A percentile compares a stretch with the other conserved stretches of the same genome.
These are phyloP conservation scores for Sarcophaga subvicina DNA, from an alignment of 2,888 invertebrate species.

Conservation along the genomic window DNA sequence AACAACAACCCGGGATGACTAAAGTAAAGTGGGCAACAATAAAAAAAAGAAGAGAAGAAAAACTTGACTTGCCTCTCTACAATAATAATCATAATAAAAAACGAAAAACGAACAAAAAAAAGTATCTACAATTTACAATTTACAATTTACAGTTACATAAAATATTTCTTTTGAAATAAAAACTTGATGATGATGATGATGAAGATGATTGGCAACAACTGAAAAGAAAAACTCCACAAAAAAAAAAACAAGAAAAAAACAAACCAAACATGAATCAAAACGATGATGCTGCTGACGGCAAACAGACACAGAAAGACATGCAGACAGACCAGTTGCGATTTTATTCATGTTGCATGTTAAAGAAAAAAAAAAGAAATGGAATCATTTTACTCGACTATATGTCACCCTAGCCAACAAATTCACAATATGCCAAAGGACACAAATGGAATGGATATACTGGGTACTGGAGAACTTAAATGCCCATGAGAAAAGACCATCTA, in stretches of 20 bases:
- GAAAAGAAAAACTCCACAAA: not conserved
- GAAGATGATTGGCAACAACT: not conserved
- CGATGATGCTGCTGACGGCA: conserved; percentile 3
- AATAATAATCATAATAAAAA: too few relatives aligned
- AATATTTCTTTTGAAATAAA: conserved; percentile 18
- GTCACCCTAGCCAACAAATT: not conserved
- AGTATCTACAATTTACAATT: not conserved
- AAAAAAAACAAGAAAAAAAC: too few relatives aligned
- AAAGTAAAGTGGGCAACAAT: not conserved
- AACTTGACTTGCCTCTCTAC: not conserved
- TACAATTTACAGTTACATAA: conserved; percentile 56
- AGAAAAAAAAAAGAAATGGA: not conserved
- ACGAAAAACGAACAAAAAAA: not conserved
- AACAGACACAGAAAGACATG: not conserved
- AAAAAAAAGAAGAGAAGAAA: not conserved
- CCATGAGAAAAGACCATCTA: too few relatives aligned
- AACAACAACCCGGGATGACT: too few relatives aligned
- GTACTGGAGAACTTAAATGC: too few relatives aligned
- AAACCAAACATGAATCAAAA: not conserved
- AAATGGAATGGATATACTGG: too few relatives aligned
- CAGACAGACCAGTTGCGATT: not conserved
- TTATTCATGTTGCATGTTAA: not conserved
- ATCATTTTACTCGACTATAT: too few relatives aligned
- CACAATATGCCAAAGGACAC: too few relatives aligned
- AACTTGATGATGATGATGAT: conserved; percentile 15